Base-by-base conservation (phyloP, 2,797 vertebrate species). In the Fistularia commersonii region DNA sequence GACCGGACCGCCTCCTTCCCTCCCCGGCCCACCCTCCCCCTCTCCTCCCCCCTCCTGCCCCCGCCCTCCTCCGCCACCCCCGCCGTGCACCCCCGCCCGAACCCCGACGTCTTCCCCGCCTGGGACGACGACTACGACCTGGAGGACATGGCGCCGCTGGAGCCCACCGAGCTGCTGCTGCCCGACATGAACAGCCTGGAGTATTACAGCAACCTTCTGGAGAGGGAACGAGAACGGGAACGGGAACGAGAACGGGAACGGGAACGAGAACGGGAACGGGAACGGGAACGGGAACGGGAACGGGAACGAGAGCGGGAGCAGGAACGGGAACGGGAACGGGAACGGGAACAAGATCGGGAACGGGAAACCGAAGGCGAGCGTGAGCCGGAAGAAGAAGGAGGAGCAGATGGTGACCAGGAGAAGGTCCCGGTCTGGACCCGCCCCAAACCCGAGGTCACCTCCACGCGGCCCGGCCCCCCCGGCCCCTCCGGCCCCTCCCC, bases 1-100 rank as follows among this genome's bases (percentile, higher is more conserved):
- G 84, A 56, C 9, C 44, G 77, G 8, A 87, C 88, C 1, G 83
- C 90, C 0, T 64, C 81, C 64, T 95, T 94, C 71, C 92, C 93
- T 1, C 74, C 87, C 8, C 89, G 93, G n/a, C 92, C 90, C 1
- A 58, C 90, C 0, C 73, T 92, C 31, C 80, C 89, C 0, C 81
- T 95, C 3, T 90, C 91, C 42, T 94, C 94, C n/a, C 83, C 52
- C 36, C 59, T 79, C 33, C 35, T 0, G 11, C 6, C 43, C 57
- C 1, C 71, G 70, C 10, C 32, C 65, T 14, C 64, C 31, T 8
- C 57, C 65, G 14, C 62, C 79, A 53, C 81, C 75, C 2, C 83
- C 58, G 2, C 60, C 60, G 10, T 14, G 52, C 51, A 75, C n/a
- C n/a, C n/a, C n/a, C n/a, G n/a, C n/a, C n/a, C n/a, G n/a, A n/a